Percentiles rank a stretch among this genome's conserved stretches.
These are phyloP conservation scores for Mimas tiliae DNA, from an alignment of 2,888 invertebrate species.

Conservation along the genomic window DNA sequence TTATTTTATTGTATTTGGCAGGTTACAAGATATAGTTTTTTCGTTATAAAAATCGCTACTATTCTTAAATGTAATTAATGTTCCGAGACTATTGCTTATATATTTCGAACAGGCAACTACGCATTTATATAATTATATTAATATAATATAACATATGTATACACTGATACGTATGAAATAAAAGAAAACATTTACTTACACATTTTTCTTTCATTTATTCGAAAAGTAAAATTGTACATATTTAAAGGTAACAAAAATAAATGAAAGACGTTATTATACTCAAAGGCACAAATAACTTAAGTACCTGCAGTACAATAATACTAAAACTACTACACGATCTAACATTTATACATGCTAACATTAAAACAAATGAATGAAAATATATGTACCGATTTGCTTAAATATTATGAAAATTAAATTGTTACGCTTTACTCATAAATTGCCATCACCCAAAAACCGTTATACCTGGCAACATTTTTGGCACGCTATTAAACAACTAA, in stretches of 20 bases:
- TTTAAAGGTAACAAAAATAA: conserved; percentile 51
- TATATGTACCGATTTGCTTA: conserved; percentile 11
- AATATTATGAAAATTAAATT: neutral
- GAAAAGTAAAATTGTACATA: conserved; percentile 34
- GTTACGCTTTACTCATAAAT: conserved; percentile 16
- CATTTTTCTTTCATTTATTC: conserved; percentile 29
- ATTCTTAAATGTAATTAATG: neutral
- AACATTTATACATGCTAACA: conserved; percentile 6
- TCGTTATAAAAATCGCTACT: conserved; percentile 17
- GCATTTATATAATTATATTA: conserved; percentile 20
- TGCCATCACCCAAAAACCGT: conserved; percentile 49
- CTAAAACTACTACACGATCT: conserved; percentile 25
- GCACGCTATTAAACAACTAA: conserved; percentile 70
- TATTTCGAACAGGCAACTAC: conserved; percentile 21
- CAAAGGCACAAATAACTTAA: conserved; percentile 77
- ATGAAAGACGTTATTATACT: conserved; percentile 42
- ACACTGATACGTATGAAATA: conserved; percentile 5
- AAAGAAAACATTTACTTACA: conserved; percentile 21
- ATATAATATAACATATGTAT: conserved; percentile 15
- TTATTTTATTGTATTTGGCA: conserved; percentile 9
- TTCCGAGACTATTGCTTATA: conserved; percentile 20
- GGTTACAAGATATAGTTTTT: conserved; percentile 5
- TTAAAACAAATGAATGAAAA: conserved; percentile 17
- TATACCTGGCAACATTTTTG: conserved; percentile 68
- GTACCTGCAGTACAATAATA: conserved; percentile 51